Conservation (phyloP, 2,113 vertebrate genomes). For the Pseudopipra pipra region DNA sequence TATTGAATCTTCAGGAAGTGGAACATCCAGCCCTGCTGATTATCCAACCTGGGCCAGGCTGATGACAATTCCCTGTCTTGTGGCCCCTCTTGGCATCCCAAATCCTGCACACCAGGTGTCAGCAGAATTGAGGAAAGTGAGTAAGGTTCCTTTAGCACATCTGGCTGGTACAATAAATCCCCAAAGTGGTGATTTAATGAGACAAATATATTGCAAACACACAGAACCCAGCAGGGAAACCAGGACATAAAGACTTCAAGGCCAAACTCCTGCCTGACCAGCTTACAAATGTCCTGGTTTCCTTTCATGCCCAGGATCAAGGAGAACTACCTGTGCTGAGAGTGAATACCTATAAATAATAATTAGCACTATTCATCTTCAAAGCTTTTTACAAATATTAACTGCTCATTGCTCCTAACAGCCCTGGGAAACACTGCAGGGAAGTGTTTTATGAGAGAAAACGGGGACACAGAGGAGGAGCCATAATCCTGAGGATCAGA, state of each 20-base stretch:
- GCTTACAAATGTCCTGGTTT: constrained; percentile 1
- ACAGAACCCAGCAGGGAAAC: neutral
- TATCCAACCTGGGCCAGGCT: neutral
- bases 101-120: neutral
- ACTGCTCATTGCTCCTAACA: neutral
- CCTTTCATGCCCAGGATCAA: constrained; percentile 44
- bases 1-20: neutral
- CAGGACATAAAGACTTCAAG: neutral
- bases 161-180: neutral
- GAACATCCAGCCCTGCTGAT: neutral
- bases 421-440: constrained; percentile 8
- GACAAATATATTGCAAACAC: neutral
- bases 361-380: constrained; percentile 45
- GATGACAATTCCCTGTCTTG: neutral
- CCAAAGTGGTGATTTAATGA: neutral
- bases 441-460: neutral
- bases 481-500: neutral
- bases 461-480: neutral
- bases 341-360: constrained; percentile 14
- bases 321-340: neutral
- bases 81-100: neutral
- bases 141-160: neutral
- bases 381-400: constrained; percentile 34
- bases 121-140: neutral
- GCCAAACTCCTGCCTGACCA: neutral